These are phyloP conservation scores for Megalops cyprinoides DNA, from an alignment of 2,797 vertebrate genomes.

Conservation along the genomic window DNA sequence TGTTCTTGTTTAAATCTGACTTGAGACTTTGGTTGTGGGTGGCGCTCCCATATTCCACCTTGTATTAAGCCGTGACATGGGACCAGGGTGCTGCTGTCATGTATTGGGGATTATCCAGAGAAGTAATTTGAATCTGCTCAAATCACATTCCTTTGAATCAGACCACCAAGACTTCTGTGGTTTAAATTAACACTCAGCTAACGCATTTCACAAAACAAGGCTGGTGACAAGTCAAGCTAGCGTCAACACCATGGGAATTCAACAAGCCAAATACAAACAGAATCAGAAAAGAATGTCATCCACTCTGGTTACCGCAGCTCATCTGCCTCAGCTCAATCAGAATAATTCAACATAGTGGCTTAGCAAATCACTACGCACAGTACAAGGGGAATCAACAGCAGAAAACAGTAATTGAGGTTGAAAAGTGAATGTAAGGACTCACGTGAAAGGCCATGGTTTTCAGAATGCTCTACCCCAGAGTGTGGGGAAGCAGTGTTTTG, in stretches of 20 bases:
- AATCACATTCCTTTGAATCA: neutral
- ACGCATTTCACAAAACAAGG: neutral
- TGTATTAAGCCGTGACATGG: neutral
- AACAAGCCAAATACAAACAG: neutral
- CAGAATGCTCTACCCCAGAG: neutral
- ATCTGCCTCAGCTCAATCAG: neutral
- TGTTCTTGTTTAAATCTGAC: neutral
- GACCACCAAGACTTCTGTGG: neutral
- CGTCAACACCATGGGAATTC: neutral
- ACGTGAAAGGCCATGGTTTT: neutral
- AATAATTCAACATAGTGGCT: neutral
- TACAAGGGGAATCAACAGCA: too few relatives aligned
- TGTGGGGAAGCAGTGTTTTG: neutral
- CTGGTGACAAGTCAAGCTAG: neutral
- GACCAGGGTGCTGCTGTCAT: neutral
- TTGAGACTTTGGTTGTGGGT: neutral
- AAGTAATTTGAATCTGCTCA: neutral
- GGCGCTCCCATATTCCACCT: neutral
- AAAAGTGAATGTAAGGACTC: neutral
- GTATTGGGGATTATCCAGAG: neutral
- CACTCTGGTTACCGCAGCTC: neutral
- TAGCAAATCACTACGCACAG: neutral
- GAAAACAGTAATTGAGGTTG: neutral
- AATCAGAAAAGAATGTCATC: neutral
- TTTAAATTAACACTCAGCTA: neutral